These are phyloP conservation scores for Hemibagrus wyckioides DNA, from an alignment of 2,113 vertebrate genomes.

Conservation along the genomic window DNA sequence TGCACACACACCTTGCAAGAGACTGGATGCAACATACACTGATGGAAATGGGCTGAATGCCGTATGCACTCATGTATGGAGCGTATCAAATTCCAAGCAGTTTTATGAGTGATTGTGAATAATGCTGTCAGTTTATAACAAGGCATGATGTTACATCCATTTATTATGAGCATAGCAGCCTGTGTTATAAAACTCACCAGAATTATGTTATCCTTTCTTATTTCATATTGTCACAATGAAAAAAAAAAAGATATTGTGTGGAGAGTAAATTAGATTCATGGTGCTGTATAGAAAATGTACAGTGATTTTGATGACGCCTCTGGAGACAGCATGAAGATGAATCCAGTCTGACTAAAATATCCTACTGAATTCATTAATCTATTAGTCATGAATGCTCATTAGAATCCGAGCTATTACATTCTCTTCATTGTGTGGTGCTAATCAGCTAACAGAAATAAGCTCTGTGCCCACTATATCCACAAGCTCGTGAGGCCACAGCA, in stretches of 20 bases:
- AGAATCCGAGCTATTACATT: background rate
- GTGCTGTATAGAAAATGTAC: background rate
- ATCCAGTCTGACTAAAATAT: conserved; percentile 19
- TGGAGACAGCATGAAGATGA: conserved; percentile 6
- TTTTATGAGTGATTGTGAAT: conserved; percentile 22
- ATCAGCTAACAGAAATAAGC: conserved; percentile 26
- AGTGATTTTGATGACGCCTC: background rate
- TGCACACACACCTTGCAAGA: conserved; percentile 38
- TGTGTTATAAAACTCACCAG: conserved; percentile 14
- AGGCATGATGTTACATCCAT: background rate
- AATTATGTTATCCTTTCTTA: background rate
- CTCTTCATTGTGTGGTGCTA: background rate
- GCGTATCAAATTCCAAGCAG: conserved; percentile 12
- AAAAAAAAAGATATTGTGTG: background rate
- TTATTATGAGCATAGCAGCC: conserved; percentile 6
- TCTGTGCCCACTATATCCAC: conserved; percentile 18
- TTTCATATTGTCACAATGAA: background rate
- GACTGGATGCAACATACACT: conserved; percentile 13
- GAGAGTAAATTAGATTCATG: background rate
- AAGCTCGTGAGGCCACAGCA: background rate
- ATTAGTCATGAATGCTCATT: conserved; percentile 26
- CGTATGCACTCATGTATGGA: conserved; percentile 44
- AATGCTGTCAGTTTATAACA: conserved; percentile 12
- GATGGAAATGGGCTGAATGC: conserved; percentile 39
- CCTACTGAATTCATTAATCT: conserved; percentile 25